Percentiles rank a stretch among this genome's conserved stretches.
Conservation (phyloP, 1,140 invertebrate genomes). For the Drosophila kikkawai region DNA sequence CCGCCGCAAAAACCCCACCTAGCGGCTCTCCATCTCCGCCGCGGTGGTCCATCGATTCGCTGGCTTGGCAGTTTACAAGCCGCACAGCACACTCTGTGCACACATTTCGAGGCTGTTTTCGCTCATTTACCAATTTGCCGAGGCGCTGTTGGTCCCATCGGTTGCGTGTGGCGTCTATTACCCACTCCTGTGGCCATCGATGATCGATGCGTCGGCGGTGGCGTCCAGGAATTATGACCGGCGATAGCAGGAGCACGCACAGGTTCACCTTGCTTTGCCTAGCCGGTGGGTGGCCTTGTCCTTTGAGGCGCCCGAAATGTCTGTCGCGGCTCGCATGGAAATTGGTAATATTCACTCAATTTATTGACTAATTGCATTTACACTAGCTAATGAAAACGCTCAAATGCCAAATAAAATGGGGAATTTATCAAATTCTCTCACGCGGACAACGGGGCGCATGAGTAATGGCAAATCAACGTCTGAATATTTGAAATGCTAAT, state of each 20-base stretch:
- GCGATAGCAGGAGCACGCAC: constrained; percentile 60
- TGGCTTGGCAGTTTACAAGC: constrained; percentile 23
- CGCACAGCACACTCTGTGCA: constrained; percentile 22
- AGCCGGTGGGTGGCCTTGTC: constrained; percentile 34
- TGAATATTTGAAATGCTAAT: constrained; percentile 61
- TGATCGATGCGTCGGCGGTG: constrained; percentile 69
- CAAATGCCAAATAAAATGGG: constrained; percentile 76
- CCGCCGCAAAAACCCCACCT: neutral
- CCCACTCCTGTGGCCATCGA: constrained; percentile 35
- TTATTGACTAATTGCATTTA: constrained; percentile 81
- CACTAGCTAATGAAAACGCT: constrained; percentile 67
- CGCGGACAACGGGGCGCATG: constrained; percentile 47
- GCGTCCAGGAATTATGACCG: constrained; percentile 65
- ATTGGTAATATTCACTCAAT: constrained; percentile 77
- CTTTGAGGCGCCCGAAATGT: constrained; percentile 14
- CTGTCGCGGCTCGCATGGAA: constrained; percentile 58
- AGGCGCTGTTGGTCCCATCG: constrained; percentile 13
- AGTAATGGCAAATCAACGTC: constrained; percentile 66
- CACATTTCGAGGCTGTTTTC: constrained; percentile 40
- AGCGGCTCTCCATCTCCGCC: neutral
- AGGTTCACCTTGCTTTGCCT: neutral
- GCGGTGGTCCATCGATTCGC: constrained; percentile 17
- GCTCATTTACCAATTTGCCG: constrained; percentile 66
- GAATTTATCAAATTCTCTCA: constrained; percentile 71
- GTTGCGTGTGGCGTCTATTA: constrained; percentile 44